phyloP scores from a whole-genome alignment of 2,797 vertebrate species.

The Sebastes trivittatus region DNA sequence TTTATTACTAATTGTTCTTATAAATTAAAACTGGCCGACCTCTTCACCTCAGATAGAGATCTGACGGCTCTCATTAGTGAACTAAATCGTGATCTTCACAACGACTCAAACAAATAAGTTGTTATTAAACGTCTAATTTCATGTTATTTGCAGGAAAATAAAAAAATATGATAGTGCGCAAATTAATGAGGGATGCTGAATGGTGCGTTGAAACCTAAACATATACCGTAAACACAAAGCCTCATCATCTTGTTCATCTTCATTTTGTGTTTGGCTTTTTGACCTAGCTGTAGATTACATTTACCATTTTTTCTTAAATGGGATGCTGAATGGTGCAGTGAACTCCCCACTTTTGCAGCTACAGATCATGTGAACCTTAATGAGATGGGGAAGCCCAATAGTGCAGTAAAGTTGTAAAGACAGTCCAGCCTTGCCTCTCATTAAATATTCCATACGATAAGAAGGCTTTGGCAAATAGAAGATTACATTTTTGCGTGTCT shows the following conservation, averaged over 20 bases:
- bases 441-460: background rate
- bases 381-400: background rate
- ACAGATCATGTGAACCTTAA: background rate
- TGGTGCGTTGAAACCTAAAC: background rate
- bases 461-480: background rate
- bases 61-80: too few relatives aligned
- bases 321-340: background rate
- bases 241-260: background rate
- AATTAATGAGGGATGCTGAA: background rate
- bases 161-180: too few relatives aligned
- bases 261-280: background rate
- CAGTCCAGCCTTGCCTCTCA: background rate
- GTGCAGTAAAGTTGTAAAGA: background rate
- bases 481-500: background rate
- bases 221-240: too few relatives aligned
- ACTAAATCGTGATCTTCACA: too few relatives aligned
- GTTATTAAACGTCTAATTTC: too few relatives aligned
- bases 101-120: too few relatives aligned
- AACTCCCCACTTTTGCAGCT: background rate
- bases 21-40: background rate
- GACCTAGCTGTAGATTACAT: background rate
- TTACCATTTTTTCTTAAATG: background rate
- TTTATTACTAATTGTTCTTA: background rate
- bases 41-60: too few relatives aligned
- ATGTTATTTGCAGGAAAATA: too few relatives aligned